phyloP scores from a whole-genome alignment of 1,140 invertebrate genomes.

The Nomia melanderi region DNA sequence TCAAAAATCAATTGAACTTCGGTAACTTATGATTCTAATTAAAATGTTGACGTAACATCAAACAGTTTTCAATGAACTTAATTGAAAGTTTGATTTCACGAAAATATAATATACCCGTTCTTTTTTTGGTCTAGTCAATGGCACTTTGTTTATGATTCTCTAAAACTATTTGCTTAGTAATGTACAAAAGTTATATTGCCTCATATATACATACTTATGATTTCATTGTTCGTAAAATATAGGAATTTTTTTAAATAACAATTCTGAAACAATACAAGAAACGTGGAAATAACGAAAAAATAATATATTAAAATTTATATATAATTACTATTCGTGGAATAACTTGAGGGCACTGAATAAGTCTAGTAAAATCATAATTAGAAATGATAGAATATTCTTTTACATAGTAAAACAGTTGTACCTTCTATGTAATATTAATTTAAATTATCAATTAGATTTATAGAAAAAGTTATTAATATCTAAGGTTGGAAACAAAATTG shows the following conservation, averaged over 20 bases:
- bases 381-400: slow-evolving; percentile 52
- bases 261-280: slow-evolving; percentile 3
- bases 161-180: slow-evolving; percentile 33
- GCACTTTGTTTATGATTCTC: slow-evolving; percentile 40
- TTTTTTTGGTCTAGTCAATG: slow-evolving; percentile 69
- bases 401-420: slow-evolving; percentile 45
- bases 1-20: neutral
- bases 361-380: slow-evolving; percentile 22
- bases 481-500: slow-evolving; percentile 24
- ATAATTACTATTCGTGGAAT: slow-evolving; percentile 7
- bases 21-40: slow-evolving; percentile 10
- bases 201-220: slow-evolving; percentile 18
- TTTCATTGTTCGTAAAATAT: neutral
- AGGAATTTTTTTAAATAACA: slow-evolving; percentile 18
- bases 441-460: slow-evolving; percentile 41
- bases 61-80: neutral
- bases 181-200: slow-evolving; percentile 18
- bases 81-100: slow-evolving; percentile 15
- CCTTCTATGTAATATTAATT: slow-evolving; percentile 30
- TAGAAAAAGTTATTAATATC: slow-evolving; percentile 33
- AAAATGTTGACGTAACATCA: slow-evolving; percentile 12
- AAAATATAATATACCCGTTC: slow-evolving; percentile 44
- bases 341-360: slow-evolving; percentile 13
- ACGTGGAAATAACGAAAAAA: slow-evolving; percentile 7
- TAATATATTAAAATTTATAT: slow-evolving; percentile 21